Base-by-base conservation (phyloP, 2,113 vertebrate genomes). In the Phalacrocorax aristotelis region DNA sequence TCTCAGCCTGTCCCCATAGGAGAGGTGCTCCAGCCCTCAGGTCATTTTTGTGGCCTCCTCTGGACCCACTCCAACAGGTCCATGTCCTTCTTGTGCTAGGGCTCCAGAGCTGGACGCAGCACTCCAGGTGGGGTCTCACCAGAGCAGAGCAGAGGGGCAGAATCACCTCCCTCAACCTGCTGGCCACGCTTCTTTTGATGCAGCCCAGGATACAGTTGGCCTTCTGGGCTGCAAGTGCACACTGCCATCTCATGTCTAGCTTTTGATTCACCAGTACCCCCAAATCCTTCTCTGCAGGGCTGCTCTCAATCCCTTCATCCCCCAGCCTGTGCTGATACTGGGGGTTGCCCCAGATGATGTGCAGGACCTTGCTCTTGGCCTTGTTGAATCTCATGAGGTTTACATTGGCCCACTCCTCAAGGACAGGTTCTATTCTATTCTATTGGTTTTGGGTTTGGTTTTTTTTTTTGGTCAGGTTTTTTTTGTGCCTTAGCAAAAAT, bases 341-440 rank as follows among this genome's bases (percentile, higher is more conserved):
- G 13, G 42, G 7, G 1, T 57, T 64, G n/a, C 42, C 30, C 8
- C 0, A 7, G 17, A 10, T 15, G 3, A 62, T 2, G 9, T 42
- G n/a, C 57, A 36, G 11, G 30, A 36, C 15, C 18, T 76, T 68
- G 20, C 8, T 7, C 49, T 42, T 83, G 54, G 25, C 23, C 40
- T 13, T 44, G 13, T 38, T 34, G 58, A 78, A 72, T 32, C 42
- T 79, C 9, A 30, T 38, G 32, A 52, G 12, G 13, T 79, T 74
- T 29, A 21, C 38, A 17, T 23, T 27, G 15, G 15, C 36, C 7
- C 8, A 10, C 4, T 54, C 25, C 23, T 66, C 20, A 54, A 60
- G n/a, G 18, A 8, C 14, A 60, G 16, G 30, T 76, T 85, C 17
- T 40, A 5, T 84, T 84, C 10, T 32, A 11, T 52, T 69, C 18